Evolutionary conservation across 2,888 invertebrate species (phyloP).

Genomic region (Leptinotarsa haldemani): DNA sequence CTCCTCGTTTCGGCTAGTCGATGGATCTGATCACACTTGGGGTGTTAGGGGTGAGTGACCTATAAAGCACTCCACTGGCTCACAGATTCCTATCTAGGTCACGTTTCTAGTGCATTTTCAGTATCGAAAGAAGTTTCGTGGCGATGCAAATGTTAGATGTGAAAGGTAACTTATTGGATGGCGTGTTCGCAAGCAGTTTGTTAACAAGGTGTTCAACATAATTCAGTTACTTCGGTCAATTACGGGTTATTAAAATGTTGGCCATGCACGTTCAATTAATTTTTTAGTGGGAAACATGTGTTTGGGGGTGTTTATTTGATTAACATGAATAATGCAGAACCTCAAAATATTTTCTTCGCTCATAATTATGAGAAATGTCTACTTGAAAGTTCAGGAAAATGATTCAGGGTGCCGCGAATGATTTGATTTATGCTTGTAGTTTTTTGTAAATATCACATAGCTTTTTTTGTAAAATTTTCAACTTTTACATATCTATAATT

Average conservation of each 20-base stretch:
- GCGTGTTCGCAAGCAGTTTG: conserved; percentile 30
- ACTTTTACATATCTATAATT: too few relatives aligned
- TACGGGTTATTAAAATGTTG: conserved; percentile 22
- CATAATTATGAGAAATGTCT: too few relatives aligned
- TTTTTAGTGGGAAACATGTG: conserved; percentile 1
- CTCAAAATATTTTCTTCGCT: background rate
- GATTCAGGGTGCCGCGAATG: too few relatives aligned
- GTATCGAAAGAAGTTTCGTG: conserved; percentile 16
- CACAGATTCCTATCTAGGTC: conserved; percentile 51
- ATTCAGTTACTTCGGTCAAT: conserved; percentile 31
- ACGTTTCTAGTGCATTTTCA: conserved; percentile 39
- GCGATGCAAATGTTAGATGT: conserved; percentile 33
- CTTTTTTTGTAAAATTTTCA: too few relatives aligned
- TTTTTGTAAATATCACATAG: too few relatives aligned
- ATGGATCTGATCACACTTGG: conserved; percentile 39
- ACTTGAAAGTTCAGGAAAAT: too few relatives aligned
- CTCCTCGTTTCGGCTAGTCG: background rate
- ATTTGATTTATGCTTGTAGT: too few relatives aligned
- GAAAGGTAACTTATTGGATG: conserved; percentile 27
- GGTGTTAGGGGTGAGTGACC: conserved; percentile 46
- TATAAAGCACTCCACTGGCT: conserved; percentile 37
- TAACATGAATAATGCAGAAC: background rate
- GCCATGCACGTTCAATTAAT: background rate
- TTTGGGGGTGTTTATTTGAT: background rate
- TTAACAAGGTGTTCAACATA: conserved; percentile 29